Base-by-base conservation (phyloP, 2,888 invertebrate species). In the Sabellastarte sp. region DNA sequence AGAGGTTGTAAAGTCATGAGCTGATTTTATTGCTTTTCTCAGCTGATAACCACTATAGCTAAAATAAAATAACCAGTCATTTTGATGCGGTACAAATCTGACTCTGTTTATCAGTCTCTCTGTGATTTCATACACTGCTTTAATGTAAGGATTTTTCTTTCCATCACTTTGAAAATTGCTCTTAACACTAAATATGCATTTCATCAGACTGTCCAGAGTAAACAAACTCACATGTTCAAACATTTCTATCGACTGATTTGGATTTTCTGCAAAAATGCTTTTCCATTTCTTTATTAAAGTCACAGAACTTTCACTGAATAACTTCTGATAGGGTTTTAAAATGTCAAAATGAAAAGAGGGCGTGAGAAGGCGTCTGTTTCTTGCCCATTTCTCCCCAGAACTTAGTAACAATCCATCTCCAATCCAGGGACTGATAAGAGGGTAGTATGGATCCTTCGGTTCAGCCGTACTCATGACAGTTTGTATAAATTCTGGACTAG, bases 101-200 rank as follows among this genome's bases (percentile, higher is more conserved):
- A n/a, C n/a, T n/a, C n/a, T n/a, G n/a, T n/a, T n/a, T n/a, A n/a
- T n/a, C n/a, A n/a, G n/a, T n/a, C n/a, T n/a, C n/a, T n/a, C n/a
- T n/a, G n/a, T n/a, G n/a, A n/a, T n/a, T n/a, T n/a, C n/a, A n/a
- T n/a, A n/a, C n/a, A n/a, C n/a, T n/a, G n/a, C n/a, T n/a, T n/a
- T n/a, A 20, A 41, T 20, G 20, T 41, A 41, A 41, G 10, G 10
- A 41, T 10, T 20, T 10, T 41, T 41, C 20, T 41, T 20, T 10
- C 73, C 70, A 10, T 52, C 57, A 26, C 59, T 63, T 57, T 77
- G 77, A 15, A 72, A 70, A 51, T 73, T 67, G 31, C 69, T 67
- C 28, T 71, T 65, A 59, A 69, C 72, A 15, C 75, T 73, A 67
- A 76, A 76, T 4, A 74, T 73, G 68, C 75, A 76, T 57, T 68